Percentiles rank a stretch among this genome's conserved stretches.
phyloP scores from a whole-genome alignment of 2,888 invertebrate species.

The Eilema caniola region DNA sequence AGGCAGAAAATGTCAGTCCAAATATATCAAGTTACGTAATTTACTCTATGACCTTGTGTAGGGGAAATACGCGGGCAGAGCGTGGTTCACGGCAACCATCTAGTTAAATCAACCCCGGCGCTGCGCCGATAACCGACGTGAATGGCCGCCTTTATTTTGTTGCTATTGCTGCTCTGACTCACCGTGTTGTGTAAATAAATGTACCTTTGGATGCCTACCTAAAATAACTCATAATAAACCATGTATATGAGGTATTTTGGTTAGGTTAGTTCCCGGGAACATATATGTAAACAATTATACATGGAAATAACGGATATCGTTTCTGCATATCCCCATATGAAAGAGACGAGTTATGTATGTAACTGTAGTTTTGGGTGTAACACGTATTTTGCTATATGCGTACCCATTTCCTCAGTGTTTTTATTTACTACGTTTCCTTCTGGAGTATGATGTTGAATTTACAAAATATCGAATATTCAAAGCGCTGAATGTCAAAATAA shows the following conservation, averaged over 20 bases:
- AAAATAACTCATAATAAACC: background rate
- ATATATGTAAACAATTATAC: too few species aligned
- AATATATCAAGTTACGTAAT: constrained; percentile 16
- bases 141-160: constrained; percentile 53
- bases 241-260: constrained; percentile 13
- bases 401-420: too few species aligned
- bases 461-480: too few species aligned
- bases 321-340: too few species aligned
- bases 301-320: too few species aligned
- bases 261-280: background rate
- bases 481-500: too few species aligned
- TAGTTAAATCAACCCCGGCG: constrained; percentile 59
- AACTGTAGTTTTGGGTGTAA: too few species aligned
- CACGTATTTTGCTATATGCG: too few species aligned
- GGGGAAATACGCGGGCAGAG: constrained; percentile 51
- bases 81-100: constrained; percentile 55
- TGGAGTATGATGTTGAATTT: too few species aligned
- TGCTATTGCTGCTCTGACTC: constrained; percentile 48
- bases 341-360: too few species aligned
- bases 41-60: constrained; percentile 48
- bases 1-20: constrained; percentile 32
- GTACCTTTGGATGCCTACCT: constrained; percentile 2
- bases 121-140: constrained; percentile 51
- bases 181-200: constrained; percentile 32
- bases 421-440: too few species aligned